phyloP scores from a whole-genome alignment of 1,140 invertebrate species.

The Drosophila ogumai region DNA sequence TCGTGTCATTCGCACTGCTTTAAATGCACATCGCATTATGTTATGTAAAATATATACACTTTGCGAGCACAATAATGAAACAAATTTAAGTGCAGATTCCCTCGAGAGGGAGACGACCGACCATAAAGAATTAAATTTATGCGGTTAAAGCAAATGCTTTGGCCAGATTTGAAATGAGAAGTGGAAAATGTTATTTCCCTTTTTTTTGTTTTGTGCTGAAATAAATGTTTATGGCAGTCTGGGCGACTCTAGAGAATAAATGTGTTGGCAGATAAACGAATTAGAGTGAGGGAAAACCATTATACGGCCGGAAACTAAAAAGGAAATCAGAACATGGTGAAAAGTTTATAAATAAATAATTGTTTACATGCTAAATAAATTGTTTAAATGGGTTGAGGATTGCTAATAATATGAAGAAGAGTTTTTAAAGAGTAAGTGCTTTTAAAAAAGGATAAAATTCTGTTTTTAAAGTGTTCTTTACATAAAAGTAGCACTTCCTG shows the following conservation, averaged over 20 bases:
- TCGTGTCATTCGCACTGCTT: slow-evolving; percentile 37
- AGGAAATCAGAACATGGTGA: neutral
- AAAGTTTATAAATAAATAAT: neutral
- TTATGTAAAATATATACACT: slow-evolving; percentile 17
- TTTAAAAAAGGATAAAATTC: no score
- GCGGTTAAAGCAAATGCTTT: slow-evolving; percentile 24
- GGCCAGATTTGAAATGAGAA: slow-evolving; percentile 13
- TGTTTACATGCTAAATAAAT: neutral
- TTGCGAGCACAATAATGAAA: slow-evolving; percentile 16
- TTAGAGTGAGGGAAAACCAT: slow-evolving; percentile 6
- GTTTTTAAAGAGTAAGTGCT: no score
- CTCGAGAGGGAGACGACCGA: slow-evolving; percentile 3
- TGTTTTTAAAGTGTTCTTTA: neutral
- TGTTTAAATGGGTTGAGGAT: neutral
- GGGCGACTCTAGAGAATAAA: neutral
- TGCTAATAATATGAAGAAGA: neutral
- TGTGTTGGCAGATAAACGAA: slow-evolving; percentile 11
- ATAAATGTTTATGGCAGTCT: slow-evolving; percentile 25
- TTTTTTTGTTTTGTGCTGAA: slow-evolving; percentile 10
- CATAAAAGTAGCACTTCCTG: no score
- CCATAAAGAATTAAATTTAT: slow-evolving; percentile 29
- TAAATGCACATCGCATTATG: slow-evolving; percentile 61
- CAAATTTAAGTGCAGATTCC: slow-evolving; percentile 45
- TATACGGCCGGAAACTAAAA: neutral
- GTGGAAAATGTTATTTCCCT: slow-evolving; percentile 2